phyloP scores from a whole-genome alignment of 2,113 vertebrate species.

The Istiophorus platypterus region DNA sequence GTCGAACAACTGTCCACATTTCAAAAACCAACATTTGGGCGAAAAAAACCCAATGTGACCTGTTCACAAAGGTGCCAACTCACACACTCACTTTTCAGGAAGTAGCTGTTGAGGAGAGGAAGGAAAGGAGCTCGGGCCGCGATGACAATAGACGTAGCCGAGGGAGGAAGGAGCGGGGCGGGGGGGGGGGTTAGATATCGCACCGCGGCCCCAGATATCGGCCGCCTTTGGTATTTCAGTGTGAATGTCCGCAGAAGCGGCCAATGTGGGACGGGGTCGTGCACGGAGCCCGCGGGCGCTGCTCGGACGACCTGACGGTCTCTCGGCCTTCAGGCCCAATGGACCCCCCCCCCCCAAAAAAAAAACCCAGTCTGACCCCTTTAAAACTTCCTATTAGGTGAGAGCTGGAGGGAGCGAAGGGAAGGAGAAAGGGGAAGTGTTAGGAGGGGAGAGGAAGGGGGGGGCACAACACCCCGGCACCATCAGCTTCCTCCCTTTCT shows the following conservation, averaged over 20 bases:
- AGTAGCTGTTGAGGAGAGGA: conserved; percentile 55
- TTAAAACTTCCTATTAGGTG: background rate
- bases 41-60: too few relatives aligned
- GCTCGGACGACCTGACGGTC: too few relatives aligned
- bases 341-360: too few relatives aligned
- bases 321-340: too few relatives aligned
- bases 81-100: conserved; percentile 62
- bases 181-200: too few relatives aligned
- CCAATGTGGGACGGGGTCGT: too few relatives aligned
- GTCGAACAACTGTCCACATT: too few relatives aligned
- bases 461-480: conserved; percentile 11
- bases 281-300: too few relatives aligned
- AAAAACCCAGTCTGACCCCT: too few relatives aligned
- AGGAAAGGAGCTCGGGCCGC: conserved; percentile 61
- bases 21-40: too few relatives aligned
- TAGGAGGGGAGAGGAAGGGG: conserved; percentile 34
- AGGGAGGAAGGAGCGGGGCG: conserved; percentile 39
- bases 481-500: conserved; percentile 67
- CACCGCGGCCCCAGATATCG: background rate
- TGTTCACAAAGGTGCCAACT: background rate
- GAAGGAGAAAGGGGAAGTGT: conserved; percentile 22
- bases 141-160: conserved; percentile 4
- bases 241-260: too few relatives aligned
- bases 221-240: conserved; percentile 4
- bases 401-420: background rate